These are phyloP conservation scores for Pelodiscus sinensis DNA, from an alignment of 2,113 vertebrate species.

Conservation along the genomic window DNA sequence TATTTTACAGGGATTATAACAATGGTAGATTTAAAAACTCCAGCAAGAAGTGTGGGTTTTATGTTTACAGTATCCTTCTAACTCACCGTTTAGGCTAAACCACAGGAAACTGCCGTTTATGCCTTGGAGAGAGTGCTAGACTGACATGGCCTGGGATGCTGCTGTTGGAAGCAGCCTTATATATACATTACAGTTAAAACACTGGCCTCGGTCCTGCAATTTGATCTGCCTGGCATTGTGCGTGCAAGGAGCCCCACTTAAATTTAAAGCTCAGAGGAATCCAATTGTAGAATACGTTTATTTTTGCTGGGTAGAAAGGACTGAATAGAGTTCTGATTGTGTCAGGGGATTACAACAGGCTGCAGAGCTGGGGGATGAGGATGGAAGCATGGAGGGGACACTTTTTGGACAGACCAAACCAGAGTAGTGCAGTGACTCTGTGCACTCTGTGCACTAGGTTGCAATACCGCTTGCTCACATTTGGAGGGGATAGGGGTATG, in stretches of 20 bases:
- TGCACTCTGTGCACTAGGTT: too few relatives aligned
- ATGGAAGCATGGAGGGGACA: background rate
- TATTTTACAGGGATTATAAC: background rate
- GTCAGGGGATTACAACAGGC: background rate
- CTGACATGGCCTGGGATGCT: background rate
- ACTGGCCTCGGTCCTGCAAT: background rate
- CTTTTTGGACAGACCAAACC: background rate
- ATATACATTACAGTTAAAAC: accelerated
- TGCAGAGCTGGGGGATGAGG: background rate
- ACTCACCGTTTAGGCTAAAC: background rate
- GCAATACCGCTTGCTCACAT: background rate
- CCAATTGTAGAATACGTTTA: background rate
- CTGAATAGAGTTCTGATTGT: background rate
- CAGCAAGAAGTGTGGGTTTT: background rate
- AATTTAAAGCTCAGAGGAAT: background rate
- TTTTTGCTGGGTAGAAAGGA: background rate
- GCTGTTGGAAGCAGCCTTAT: background rate
- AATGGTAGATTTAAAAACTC: background rate
- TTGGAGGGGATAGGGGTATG: background rate
- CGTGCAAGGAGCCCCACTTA: background rate
- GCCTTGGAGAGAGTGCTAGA: background rate
- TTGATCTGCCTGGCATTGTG: background rate
- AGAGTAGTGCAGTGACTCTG: background rate
- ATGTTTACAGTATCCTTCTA: background rate
- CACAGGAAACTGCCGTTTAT: background rate